Evolutionary conservation across 2,888 invertebrate genomes (phyloP).

Genomic region (Harpagoxenus sublaevis): DNA sequence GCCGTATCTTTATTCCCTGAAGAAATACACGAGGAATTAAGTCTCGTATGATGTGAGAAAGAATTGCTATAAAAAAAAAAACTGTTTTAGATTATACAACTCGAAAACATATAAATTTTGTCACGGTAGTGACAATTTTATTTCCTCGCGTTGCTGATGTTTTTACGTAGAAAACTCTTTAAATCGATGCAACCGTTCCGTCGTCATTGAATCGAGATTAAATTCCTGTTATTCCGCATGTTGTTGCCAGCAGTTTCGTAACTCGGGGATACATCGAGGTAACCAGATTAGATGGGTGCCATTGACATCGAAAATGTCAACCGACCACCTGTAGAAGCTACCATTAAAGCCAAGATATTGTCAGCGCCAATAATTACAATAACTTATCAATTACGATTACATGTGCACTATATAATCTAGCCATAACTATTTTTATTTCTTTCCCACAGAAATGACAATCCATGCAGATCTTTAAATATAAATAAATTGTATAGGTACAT

Average conservation of each 20-base stretch:
- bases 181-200: neutral
- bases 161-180: neutral
- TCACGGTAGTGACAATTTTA: neutral
- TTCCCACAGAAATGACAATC: neutral
- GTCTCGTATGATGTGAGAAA: neutral
- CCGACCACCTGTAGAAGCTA: constrained; percentile 74
- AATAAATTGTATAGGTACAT: neutral
- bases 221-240: constrained; percentile 23
- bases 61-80: too few relatives aligned
- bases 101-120: neutral
- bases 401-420: neutral
- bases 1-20: neutral
- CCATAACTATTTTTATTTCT: neutral
- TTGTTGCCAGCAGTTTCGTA: constrained; percentile 70
- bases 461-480: neutral
- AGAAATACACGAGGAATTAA: neutral
- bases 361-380: constrained; percentile 48
- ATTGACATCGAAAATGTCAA: constrained; percentile 72
- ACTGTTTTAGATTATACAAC: neutral
- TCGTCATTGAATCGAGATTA: constrained; percentile 31
- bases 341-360: constrained; percentile 66
- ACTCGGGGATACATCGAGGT: constrained; percentile 39
- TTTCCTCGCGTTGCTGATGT: neutral
- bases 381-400: constrained; percentile 46
- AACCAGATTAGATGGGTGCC: constrained; percentile 60